These are phyloP conservation scores for Chalcis sispes DNA, from an alignment of 2,888 invertebrate species.

Conservation along the genomic window DNA sequence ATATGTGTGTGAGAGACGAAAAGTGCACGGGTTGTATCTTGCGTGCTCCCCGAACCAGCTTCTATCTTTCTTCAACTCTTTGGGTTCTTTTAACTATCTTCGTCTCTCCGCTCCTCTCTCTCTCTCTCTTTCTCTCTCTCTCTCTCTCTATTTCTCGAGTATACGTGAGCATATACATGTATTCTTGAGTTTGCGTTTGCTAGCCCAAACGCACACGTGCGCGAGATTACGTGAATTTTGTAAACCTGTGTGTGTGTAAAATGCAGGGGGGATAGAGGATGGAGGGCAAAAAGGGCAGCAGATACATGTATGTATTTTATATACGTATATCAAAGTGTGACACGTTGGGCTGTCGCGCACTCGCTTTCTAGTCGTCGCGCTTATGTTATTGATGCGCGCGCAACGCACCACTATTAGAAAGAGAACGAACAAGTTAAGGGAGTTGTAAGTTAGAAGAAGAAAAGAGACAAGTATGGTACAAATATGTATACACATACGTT, in stretches of 20 bases:
- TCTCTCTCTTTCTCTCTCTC: slow-evolving; percentile 16
- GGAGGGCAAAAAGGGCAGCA: neutral
- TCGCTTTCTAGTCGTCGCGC: slow-evolving; percentile 37
- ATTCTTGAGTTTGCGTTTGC: neutral
- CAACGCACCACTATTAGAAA: slow-evolving; percentile 44
- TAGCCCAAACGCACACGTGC: slow-evolving; percentile 36
- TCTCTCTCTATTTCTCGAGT: slow-evolving; percentile 33
- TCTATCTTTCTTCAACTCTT: slow-evolving; percentile 4
- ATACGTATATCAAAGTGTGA: slow-evolving; percentile 1
- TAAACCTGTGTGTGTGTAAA: slow-evolving; percentile 5
- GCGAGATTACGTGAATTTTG: slow-evolving; percentile 37
- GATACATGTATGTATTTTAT: neutral
- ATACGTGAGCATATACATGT: neutral
- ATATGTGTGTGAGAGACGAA: slow-evolving; percentile 28
- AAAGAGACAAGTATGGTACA: neutral
- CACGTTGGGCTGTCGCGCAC: slow-evolving; percentile 5
- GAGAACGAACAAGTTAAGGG: no score
- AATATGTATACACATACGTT: no score
- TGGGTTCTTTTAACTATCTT: slow-evolving; percentile 7
- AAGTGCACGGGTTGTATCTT: slow-evolving; percentile 40
- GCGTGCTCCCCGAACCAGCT: no score
- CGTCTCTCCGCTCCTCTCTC: slow-evolving; percentile 4
- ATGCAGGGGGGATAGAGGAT: neutral
- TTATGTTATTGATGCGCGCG: slow-evolving; percentile 65
- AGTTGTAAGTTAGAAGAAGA: no score